phyloP scores from a whole-genome alignment of 2,797 vertebrate genomes.

The Nothura maculosa region DNA sequence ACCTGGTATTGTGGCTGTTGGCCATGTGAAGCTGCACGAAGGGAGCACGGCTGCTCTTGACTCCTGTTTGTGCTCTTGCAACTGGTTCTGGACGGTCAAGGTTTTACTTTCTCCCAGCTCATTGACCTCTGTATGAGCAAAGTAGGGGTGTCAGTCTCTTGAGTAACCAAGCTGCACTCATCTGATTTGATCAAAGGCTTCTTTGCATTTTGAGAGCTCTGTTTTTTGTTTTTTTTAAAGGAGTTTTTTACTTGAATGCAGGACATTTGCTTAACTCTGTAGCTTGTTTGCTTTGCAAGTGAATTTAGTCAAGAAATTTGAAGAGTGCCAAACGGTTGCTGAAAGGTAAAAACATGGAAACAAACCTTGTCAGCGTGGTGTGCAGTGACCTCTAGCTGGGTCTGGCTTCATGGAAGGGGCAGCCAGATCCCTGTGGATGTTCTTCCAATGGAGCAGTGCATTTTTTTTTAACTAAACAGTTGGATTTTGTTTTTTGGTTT shows the following conservation, averaged over 20 bases:
- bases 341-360: not conserved
- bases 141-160: conserved; percentile 20
- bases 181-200: not conserved
- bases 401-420: not conserved
- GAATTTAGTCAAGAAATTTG: not conserved
- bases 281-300: conserved; percentile 3
- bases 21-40: not conserved
- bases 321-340: not conserved
- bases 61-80: not conserved
- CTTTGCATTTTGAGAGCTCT: not conserved
- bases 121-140: conserved; percentile 31
- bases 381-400: not conserved
- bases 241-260: not conserved
- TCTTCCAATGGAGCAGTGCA: not conserved
- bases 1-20: not conserved
- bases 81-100: not conserved
- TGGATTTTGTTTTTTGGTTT: not conserved
- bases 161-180: conserved; percentile 21
- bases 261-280: conserved; percentile 2
- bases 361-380: not conserved
- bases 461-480: not conserved
- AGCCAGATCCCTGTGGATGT: not conserved
- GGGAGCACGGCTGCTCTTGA: not conserved
- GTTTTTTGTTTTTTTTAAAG: conserved; percentile 28
- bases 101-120: not conserved